Evolutionary conservation across 2,113 vertebrate species (phyloP), one percentile per base, ranked within the genome.

Genomic region (Cyprinodon tularosa): DNA sequence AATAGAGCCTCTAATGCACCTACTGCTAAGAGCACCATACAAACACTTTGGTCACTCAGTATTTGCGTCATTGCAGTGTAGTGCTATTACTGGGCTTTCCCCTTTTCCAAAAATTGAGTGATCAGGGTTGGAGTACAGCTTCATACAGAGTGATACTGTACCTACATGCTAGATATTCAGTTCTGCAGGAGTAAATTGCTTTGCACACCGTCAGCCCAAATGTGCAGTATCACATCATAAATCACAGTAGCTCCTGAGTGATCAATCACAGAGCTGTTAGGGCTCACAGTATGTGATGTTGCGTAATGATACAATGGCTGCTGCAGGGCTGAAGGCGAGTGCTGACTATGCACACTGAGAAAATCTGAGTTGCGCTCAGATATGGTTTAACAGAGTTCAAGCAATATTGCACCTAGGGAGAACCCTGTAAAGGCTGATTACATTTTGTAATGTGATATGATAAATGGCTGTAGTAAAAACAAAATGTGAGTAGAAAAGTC

Each of bases 191-290:
- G 73, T 1, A 63, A 78, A 83, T 29, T 29, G 59, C 59, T 81
- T 48, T 50, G 59, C 69, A 66, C 61, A 12, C 2, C 44, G 68
- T 77, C 72, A 45, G 48, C 62, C 42, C 53, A 70, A 60, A 78
- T 45, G 47, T 82, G 79, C 64, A 42, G 45, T 64, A 73, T 68
- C 63, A 53, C 40, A 71, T 57, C 59, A 45, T 81, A 71, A 87
- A 78, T 72, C 64, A 67, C 0, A 53, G 8, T 42, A 8, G 4
- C 50, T 68, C 62, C 11, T 80, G 53, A 40, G 61, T 22, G 77
- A 85, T 89, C 86, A 79, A 84, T 89, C 85, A 82, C 53, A 0
- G 15, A 42, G 74, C 85, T 68, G 79, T 85, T 84, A 85, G 68
- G 72, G 65, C 71, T 80, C 66, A 42, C 80, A 38, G 71, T 38